Evolutionary conservation across 2,888 invertebrate species (phyloP).

Genomic region (Margaritifera margaritifera): DNA sequence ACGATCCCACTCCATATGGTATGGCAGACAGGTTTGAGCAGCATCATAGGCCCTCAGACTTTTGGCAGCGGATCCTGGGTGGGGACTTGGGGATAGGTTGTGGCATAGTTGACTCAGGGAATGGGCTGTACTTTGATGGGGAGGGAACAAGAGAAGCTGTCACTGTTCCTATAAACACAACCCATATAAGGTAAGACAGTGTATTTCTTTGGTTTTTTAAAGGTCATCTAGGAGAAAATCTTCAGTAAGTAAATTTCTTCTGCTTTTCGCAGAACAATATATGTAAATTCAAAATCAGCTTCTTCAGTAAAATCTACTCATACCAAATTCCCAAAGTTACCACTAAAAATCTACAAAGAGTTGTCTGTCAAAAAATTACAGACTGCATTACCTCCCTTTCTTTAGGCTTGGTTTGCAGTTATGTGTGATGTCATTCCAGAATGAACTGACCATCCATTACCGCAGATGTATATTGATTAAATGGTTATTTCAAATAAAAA

Average conservation of each 20-base stretch:
- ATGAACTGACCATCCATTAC: too few species aligned
- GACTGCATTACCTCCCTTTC: too few species aligned
- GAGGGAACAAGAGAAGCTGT: slow-evolving; percentile 69
- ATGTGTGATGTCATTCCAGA: too few species aligned
- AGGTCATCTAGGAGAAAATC: not conserved
- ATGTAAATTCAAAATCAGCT: too few species aligned
- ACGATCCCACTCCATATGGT: slow-evolving; percentile 52
- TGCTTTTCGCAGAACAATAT: too few species aligned
- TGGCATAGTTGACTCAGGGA: slow-evolving; percentile 67
- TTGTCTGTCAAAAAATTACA: too few species aligned
- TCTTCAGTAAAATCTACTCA: too few species aligned
- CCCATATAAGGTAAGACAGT: slow-evolving; percentile 55
- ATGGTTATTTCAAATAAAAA: too few species aligned
- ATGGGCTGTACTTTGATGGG: slow-evolving; percentile 69
- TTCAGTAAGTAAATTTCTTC: not conserved
- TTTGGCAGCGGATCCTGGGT: slow-evolving; percentile 67
- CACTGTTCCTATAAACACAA: slow-evolving; percentile 69
- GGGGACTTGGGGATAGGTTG: slow-evolving; percentile 68
- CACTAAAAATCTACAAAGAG: too few species aligned
- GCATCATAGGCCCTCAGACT: slow-evolving; percentile 59
- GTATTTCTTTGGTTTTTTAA: not conserved
- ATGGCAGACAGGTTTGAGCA: slow-evolving; percentile 72
- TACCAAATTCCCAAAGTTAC: too few species aligned
- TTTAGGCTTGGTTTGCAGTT: too few species aligned
- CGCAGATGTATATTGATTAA: too few species aligned